Evolutionary conservation across 2,113 vertebrate species (phyloP), one percentile per base, ranked within the genome.

Genomic region (Limnothrissa miodon): DNA sequence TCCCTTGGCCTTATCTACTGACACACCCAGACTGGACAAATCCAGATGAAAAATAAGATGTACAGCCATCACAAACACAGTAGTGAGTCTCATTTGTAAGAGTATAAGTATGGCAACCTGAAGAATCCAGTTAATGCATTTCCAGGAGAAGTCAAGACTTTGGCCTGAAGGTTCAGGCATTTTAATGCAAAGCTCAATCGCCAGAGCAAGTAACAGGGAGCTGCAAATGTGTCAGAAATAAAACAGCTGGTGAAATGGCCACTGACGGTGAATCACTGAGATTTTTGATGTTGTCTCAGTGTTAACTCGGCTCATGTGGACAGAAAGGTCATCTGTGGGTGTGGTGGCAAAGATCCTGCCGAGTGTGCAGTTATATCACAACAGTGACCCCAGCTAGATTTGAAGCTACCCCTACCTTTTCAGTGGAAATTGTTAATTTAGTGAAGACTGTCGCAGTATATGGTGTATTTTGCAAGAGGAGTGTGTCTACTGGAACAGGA

Each of bases 221-320:
- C 66, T 74, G 66, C 66, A 74, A 74, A 74, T 74, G 66, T 74
- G 66, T 74, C 66, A 74, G 66, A 36, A 74, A 74, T 74, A 33
- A 13, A 70, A 33, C 62, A 70, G 62, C 62, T 29, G 62, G 62
- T 36, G 62, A 25, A 66, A n/a, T 25, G 59, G 21, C 56, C n/a
- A 25, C n/a, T 9, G 33, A 74, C 11, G 25, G 33, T 36, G 66
- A 74, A 74, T 74, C 29, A 33, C 66, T 36, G 17, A 74, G 66
- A 74, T 74, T 74, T 74, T 13, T 74, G 25, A 74, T 10, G 29
- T 70, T 36, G 62, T 74, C 36, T 74, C 29, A 17, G 2, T 17
- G 11, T 39, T 74, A 74, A 74, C 13, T 36, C 11, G 4, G 66
- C 10, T 17, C 29, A 15, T 74, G 66, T 74, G 66, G 66, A 74